Evolutionary conservation across 2,797 vertebrate genomes (phyloP).

Genomic region (Halcyon chelicuti): DNA sequence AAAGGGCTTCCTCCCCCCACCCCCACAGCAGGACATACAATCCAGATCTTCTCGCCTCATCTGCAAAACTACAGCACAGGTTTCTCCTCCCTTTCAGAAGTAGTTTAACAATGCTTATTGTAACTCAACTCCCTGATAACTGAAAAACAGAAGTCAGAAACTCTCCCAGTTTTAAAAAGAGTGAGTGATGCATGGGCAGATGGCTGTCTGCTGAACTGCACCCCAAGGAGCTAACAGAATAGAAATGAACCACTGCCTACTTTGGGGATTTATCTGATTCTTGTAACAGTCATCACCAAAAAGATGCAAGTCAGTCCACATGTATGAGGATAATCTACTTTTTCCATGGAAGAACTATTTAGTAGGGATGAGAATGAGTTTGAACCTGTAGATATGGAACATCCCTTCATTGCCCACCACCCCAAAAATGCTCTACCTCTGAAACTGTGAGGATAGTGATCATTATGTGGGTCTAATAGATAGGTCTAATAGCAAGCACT

Average conservation of each 20-base stretch:
- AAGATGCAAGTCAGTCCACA: background rate
- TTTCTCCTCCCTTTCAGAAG: background rate
- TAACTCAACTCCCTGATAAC: background rate
- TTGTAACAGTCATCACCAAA: background rate
- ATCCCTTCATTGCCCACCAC: background rate
- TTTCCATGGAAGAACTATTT: background rate
- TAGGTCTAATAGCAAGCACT: background rate
- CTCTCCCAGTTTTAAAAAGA: background rate
- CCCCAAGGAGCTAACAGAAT: background rate
- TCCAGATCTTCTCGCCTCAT: background rate
- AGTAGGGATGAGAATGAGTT: background rate
- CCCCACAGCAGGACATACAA: background rate
- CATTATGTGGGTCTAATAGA: fast-evolving
- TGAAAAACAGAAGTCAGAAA: background rate
- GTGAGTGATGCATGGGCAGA: background rate
- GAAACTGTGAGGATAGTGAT: background rate
- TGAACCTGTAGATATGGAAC: background rate
- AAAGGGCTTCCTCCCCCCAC: background rate
- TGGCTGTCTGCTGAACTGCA: background rate
- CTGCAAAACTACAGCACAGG: background rate
- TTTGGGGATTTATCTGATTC: background rate
- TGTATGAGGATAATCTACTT: background rate
- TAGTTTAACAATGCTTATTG: background rate
- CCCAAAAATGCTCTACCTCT: background rate
- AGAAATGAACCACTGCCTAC: background rate